Conservation (phyloP, 2,888 invertebrate genomes). For the Pandemis corylana region DNA sequence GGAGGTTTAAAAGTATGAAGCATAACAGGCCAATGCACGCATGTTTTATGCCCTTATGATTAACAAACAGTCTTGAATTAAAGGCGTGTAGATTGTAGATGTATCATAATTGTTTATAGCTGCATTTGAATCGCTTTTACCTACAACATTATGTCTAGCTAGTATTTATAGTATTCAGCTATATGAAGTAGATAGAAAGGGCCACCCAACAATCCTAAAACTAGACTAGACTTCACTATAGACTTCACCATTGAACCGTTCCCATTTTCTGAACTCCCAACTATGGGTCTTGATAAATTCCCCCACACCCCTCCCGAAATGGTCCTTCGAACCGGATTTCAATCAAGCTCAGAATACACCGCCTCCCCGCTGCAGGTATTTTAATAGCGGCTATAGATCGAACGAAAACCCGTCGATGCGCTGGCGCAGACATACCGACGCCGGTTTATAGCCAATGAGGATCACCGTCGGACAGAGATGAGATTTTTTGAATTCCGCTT, state of each 20-base stretch:
- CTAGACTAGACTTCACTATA: too few relatives aligned
- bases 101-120: too few relatives aligned
- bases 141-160: too few relatives aligned
- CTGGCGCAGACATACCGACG: slow-evolving; percentile 41
- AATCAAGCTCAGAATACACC: slow-evolving; percentile 7
- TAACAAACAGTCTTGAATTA: too few relatives aligned
- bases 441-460: slow-evolving; percentile 33
- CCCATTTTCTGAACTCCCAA: background rate
- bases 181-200: too few relatives aligned
- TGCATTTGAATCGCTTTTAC: too few relatives aligned
- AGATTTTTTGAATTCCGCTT: slow-evolving; percentile 11
- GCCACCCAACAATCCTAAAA: too few relatives aligned
- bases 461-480: slow-evolving; percentile 13
- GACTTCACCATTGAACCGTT: background rate
- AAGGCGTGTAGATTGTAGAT: too few relatives aligned
- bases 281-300: too few relatives aligned
- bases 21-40: too few relatives aligned
- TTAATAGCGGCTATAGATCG: slow-evolving; percentile 37
- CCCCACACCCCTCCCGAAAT: background rate
- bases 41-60: too few relatives aligned
- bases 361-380: slow-evolving; percentile 18
- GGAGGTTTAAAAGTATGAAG: background rate
- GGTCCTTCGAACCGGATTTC: slow-evolving; percentile 46
- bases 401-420: slow-evolving; percentile 28
- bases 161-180: too few relatives aligned